Evolutionary conservation across 2,113 vertebrate species (phyloP), one percentile per base, ranked within the genome.

Genomic region (Gymnogyps californianus): DNA sequence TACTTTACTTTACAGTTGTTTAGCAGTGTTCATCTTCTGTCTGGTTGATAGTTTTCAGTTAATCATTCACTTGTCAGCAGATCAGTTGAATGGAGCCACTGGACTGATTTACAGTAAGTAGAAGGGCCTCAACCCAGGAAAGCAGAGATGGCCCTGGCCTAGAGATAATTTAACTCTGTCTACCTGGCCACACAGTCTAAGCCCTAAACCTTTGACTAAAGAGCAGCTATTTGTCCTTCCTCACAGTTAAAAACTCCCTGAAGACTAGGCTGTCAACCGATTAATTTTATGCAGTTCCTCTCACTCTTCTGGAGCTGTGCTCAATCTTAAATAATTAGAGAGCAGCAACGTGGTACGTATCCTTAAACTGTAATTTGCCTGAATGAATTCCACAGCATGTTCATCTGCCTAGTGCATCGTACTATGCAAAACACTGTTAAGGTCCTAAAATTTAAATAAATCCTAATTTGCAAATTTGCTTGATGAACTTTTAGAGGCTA

Each of bases 31-130:
- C 54, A 3, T 6, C 58, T 83, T 80, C 87, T 81, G 65, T 14
- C 81, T 47, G 31, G 40, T 17, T 36, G 47, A 70, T 74, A 80
- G 82, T 49, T 96, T 89, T 70, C 7, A 42, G 93, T 95, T 94
- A 96, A 97, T 96, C 26, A 96, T 97, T 95, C 57, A 93, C 87
- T 83, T n/a, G 42, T 62, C 87, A 75, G 81, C 71, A 90, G 38
- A 74, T 74, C 29, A 62, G 66, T 6, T 70, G 61, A 84, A 93
- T 9, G 36, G 69, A 88, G 83, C 59, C 81, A n/a, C 38, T 36
- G 16, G 28, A 47, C 80, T 90, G 57, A 95, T 89, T 95, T 93
- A 94, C 91, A 94, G 87, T 95, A 67, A 69, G 54, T 36, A 81
- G 38, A 81, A 62, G 26, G 76, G 87, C 54, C 81, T 91, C 74